Evolutionary conservation across 2,888 invertebrate genomes (phyloP).

Genomic region (Eupelmus urozonus): DNA sequence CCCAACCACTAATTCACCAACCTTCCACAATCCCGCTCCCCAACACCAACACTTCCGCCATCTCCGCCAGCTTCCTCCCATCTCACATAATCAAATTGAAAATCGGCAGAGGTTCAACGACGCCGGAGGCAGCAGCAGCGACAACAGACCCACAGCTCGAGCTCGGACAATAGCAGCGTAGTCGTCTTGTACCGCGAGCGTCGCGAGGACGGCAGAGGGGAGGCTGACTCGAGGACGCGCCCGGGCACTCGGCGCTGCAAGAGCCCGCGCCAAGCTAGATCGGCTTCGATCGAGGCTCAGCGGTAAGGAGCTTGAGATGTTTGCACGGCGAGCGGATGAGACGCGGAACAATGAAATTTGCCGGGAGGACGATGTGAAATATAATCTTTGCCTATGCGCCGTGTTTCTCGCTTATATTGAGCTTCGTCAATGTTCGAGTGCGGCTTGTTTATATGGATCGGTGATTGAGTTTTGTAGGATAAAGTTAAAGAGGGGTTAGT

Average conservation of each 20-base stretch:
- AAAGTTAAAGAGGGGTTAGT: no score
- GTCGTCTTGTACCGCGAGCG: slow-evolving; percentile 69
- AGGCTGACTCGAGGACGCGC: background rate
- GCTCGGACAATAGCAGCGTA: slow-evolving; percentile 68
- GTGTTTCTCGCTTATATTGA: no score
- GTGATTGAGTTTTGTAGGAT: no score
- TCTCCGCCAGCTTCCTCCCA: no score
- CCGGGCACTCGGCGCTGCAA: no score
- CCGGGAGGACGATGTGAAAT: no score
- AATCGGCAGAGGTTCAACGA: slow-evolving; percentile 2
- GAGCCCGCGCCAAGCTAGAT: slow-evolving; percentile 10
- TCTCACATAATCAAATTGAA: slow-evolving; percentile 19
- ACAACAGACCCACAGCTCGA: slow-evolving; percentile 1
- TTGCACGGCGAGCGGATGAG: no score
- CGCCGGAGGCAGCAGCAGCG: background rate
- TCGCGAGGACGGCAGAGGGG: slow-evolving; percentile 39
- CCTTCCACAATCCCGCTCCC: background rate
- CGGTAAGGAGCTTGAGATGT: no score
- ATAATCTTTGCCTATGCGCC: no score
- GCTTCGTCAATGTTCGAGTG: no score
- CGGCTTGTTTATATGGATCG: no score
- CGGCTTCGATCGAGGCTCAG: slow-evolving; percentile 3
- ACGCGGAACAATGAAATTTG: no score
- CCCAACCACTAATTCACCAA: background rate
- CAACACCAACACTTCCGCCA: background rate